A percentile compares a stretch with the other conserved stretches of the same genome.
These are phyloP conservation scores for Clarias magur DNA, from an alignment of 2,113 vertebrate genomes.

Conservation along the genomic window DNA sequence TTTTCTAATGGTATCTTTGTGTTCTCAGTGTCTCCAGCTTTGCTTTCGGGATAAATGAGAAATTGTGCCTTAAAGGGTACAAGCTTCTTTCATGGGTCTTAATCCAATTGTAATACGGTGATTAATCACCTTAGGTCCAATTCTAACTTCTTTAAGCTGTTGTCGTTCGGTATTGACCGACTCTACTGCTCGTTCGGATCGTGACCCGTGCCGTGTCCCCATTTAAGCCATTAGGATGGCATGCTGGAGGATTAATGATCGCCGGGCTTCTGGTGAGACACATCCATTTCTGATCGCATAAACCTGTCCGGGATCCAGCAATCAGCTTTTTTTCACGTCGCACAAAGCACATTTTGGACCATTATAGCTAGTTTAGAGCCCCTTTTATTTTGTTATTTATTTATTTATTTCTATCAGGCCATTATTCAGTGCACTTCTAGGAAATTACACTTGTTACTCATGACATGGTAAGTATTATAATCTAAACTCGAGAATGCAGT, in stretches of 20 bases:
- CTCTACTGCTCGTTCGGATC: conserved; percentile 30
- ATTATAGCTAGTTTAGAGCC: neutral
- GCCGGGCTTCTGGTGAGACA: conserved; percentile 13
- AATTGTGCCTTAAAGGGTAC: conserved; percentile 4
- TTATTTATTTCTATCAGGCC: neutral
- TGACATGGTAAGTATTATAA: neutral
- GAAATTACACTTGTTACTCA: neutral
- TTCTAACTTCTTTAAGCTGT: conserved; percentile 29
- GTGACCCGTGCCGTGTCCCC: conserved; percentile 26
- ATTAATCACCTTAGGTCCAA: conserved; percentile 32
- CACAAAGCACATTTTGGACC: neutral
- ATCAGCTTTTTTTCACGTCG: neutral
- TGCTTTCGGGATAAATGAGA: conserved; percentile 17
- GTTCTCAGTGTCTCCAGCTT: neutral
- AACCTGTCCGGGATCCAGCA: neutral
- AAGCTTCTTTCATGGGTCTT: conserved; percentile 20
- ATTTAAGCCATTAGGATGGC: conserved; percentile 41
- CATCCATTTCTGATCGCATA: conserved; percentile 21
- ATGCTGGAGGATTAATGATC: conserved; percentile 34
- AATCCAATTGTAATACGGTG: conserved; percentile 32
- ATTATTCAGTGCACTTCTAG: neutral
- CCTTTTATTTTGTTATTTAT: too few relatives aligned
- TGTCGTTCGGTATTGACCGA: conserved; percentile 6
- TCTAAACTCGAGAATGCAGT: neutral
- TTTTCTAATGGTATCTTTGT: neutral